Evolutionary conservation across 2,888 invertebrate species (phyloP).

Genomic region (Eledone cirrhosa): DNA sequence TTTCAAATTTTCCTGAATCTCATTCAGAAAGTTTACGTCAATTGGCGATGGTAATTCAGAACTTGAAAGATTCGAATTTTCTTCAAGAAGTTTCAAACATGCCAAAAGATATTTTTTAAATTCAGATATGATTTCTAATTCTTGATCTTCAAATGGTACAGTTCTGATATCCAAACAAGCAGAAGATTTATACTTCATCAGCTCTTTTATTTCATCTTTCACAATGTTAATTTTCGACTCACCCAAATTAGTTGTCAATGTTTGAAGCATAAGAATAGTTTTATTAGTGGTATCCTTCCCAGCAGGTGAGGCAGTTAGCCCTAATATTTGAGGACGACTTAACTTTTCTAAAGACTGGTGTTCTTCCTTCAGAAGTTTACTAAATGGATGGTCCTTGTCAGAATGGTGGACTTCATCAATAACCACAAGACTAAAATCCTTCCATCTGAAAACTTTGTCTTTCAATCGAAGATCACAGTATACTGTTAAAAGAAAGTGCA

Average conservation of each 20-base stretch:
- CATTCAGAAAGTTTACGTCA: constrained; percentile 19
- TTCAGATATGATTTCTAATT: background rate
- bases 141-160: background rate
- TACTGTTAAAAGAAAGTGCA: background rate
- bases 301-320: constrained; percentile 61
- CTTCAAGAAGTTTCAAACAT: background rate
- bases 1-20: constrained; percentile 36
- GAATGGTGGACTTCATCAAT: constrained; percentile 64
- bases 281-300: constrained; percentile 44
- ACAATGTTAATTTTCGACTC: constrained; percentile 47
- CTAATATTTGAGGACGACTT: constrained; percentile 52
- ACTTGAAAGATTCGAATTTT: background rate
- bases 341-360: constrained; percentile 37
- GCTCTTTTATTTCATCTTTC: constrained; percentile 38
- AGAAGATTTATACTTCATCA: constrained; percentile 48
- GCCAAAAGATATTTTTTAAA: constrained; percentile 8
- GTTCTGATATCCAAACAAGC: constrained; percentile 34
- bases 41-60: no score
- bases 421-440: constrained; percentile 54
- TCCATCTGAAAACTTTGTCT: constrained; percentile 47
- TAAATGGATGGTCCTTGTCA: constrained; percentile 58
- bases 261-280: constrained; percentile 49
- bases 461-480: constrained; percentile 34
- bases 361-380: constrained; percentile 42
- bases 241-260: constrained; percentile 49